Evolutionary conservation across 2,113 vertebrate genomes (phyloP).

Genomic region (Pollimyrus isidori): DNA sequence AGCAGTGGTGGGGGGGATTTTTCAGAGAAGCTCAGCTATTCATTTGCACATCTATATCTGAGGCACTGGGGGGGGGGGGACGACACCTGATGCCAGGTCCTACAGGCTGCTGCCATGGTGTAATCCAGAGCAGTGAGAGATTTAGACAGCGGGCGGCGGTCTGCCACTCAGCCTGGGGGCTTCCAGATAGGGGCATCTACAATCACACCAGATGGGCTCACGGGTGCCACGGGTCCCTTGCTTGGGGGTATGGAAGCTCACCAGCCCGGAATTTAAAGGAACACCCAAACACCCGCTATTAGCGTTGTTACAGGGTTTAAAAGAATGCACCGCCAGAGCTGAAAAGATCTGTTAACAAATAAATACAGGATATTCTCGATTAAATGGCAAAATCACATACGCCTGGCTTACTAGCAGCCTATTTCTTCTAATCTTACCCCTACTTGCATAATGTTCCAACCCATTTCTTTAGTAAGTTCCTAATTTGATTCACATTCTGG

Average conservation of each 20-base stretch:
- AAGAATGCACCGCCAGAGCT: background rate
- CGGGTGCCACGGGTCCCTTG: slow-evolving; percentile 54
- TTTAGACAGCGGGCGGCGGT: background rate
- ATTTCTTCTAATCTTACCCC: background rate
- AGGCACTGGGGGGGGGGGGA: background rate
- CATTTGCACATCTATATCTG: slow-evolving; percentile 11
- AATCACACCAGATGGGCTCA: slow-evolving; percentile 62
- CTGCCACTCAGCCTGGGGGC: background rate
- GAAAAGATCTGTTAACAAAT: background rate
- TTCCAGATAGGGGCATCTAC: slow-evolving; percentile 6
- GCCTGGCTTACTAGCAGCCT: background rate
- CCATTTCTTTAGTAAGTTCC: background rate
- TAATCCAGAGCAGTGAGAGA: background rate
- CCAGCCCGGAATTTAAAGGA: slow-evolving; percentile 49
- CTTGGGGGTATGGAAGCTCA: slow-evolving; percentile 61
- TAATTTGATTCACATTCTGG: slow-evolving; percentile 16
- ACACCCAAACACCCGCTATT: background rate
- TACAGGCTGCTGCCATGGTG: background rate
- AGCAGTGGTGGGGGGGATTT: background rate
- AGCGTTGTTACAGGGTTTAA: background rate
- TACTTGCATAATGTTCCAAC: background rate
- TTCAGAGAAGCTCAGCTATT: background rate
- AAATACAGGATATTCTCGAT: background rate
- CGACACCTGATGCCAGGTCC: background rate
- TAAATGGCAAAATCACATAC: background rate